Conservation (phyloP, 2,113 vertebrate species). For the Charina bottae region DNA sequence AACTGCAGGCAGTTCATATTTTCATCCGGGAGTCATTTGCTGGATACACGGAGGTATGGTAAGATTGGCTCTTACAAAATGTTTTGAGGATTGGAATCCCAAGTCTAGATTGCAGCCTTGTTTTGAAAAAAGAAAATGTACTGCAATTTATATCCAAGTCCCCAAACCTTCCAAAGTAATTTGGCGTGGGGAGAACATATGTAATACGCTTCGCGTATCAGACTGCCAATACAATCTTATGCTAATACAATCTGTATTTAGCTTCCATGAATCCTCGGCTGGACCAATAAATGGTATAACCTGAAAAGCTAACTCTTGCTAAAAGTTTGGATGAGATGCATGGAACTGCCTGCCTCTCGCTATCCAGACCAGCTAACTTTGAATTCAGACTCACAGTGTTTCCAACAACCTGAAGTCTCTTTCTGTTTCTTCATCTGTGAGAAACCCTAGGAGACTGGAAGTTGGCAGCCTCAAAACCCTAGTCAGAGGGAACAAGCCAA, state of each 20-base stretch:
- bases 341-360: background rate
- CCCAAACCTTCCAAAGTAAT: background rate
- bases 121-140: background rate
- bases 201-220: background rate
- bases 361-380: background rate
- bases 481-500: conserved; percentile 4
- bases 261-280: background rate
- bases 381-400: background rate
- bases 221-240: background rate
- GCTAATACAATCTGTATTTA: background rate
- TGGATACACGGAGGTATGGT: background rate
- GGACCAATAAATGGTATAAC: background rate
- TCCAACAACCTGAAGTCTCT: conserved; percentile 9
- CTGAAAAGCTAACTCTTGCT: background rate
- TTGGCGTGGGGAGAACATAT: background rate
- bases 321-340: conserved; percentile 2
- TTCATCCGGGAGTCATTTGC: background rate
- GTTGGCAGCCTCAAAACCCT: conserved; percentile 18
- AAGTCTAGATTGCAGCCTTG: background rate
- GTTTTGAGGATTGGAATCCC: background rate
- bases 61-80: background rate
- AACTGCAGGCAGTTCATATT: background rate
- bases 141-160: background rate
- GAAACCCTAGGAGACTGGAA: background rate
- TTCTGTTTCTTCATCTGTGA: background rate